A percentile compares a stretch with the other conserved stretches of the same genome.
These are phyloP conservation scores for Cervus canadensis DNA, from an alignment of 2,113 vertebrate genomes.

Conservation along the genomic window DNA sequence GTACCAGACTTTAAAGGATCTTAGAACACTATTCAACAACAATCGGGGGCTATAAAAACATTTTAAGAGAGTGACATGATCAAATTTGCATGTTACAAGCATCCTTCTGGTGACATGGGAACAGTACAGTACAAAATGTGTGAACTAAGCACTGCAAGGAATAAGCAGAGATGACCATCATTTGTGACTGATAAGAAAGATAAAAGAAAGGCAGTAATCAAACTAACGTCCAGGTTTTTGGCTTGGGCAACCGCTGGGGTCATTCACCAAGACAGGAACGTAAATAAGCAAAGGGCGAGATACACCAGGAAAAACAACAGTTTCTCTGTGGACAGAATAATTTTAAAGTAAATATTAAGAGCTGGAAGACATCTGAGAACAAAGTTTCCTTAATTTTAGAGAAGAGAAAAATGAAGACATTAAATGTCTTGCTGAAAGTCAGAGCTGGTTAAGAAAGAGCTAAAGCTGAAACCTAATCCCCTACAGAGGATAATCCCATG, in stretches of 20 bases:
- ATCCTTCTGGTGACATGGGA: neutral
- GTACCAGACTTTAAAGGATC: neutral
- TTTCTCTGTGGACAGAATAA: neutral
- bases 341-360: neutral
- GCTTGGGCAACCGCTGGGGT: neutral
- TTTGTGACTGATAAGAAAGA: neutral
- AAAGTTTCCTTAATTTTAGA: constrained; percentile 31
- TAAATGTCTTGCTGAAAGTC: neutral
- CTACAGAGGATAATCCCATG: neutral
- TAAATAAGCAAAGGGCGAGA: neutral
- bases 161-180: neutral
- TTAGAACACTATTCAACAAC: neutral
- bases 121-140: neutral
- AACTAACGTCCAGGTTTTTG: neutral
- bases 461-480: neutral
- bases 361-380: neutral
- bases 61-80: neutral
- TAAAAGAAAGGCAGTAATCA: neutral
- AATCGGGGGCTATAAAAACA: neutral
- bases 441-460: neutral
- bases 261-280: neutral
- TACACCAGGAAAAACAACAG: neutral
- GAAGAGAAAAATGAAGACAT: constrained; percentile 3
- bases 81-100: neutral
- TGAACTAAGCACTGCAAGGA: neutral